Conservation (phyloP, 2,797 vertebrate species). For the Thaleichthys pacificus region DNA sequence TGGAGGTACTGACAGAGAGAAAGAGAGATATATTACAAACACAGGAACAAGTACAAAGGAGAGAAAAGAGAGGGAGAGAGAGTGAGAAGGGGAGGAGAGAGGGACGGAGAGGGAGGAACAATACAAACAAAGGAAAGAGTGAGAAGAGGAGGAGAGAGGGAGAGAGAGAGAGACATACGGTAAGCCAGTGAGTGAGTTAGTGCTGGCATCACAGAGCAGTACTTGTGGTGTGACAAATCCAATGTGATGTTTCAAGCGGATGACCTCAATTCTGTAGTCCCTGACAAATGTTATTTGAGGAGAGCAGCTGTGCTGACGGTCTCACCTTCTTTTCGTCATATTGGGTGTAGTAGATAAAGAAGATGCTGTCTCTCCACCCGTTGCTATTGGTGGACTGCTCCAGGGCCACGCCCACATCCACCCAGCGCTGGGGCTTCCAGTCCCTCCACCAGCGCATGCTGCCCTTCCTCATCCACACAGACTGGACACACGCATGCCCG, state of each 20-base stretch:
- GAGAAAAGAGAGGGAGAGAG: not conserved
- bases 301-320: not conserved
- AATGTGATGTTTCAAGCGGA: no score
- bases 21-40: not conserved
- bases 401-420: slow-evolving; percentile 87
- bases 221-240: no score
- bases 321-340: slow-evolving; percentile 92
- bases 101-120: not conserved
- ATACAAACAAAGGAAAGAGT: not conserved
- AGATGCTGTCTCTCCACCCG: slow-evolving; percentile 85
- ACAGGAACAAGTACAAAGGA: not conserved
- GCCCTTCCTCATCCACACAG: slow-evolving; percentile 91
- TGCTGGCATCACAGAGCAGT: not conserved
- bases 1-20: slow-evolving; percentile 82
- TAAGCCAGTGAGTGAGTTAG: not conserved
- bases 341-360: slow-evolving; percentile 92
- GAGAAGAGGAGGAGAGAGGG: not conserved
- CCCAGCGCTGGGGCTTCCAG: slow-evolving; percentile 92
- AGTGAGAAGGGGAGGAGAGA: not conserved
- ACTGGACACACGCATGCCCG: slow-evolving; percentile 66
- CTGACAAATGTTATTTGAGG: not conserved
- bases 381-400: slow-evolving; percentile 87
- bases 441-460: slow-evolving; percentile 92
- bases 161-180: not conserved
- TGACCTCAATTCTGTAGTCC: not conserved